Evolutionary conservation across 2,888 invertebrate species (phyloP), one percentile per base, ranked within the genome.

Genomic region (Ferdinandea cuprea): DNA sequence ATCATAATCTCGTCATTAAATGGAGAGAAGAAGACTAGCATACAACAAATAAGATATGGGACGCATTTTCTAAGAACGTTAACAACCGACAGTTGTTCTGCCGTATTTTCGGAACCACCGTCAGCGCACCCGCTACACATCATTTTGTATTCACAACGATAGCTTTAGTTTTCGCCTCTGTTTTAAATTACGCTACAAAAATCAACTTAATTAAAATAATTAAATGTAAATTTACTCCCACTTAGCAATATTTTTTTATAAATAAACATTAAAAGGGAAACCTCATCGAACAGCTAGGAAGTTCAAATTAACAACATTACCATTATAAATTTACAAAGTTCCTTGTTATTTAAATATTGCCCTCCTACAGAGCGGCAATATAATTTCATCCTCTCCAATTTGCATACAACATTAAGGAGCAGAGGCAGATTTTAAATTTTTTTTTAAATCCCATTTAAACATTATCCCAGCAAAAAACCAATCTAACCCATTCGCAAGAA

Each of bases 391-490:
- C 46, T 17, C 21, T 76, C 44, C 61, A 76, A 76, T 76, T 76
- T 76, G 76, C 76, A 68, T 76, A 68, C 56, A 48, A 48, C 54
- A 56, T 76, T 61, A 54, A 59, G 63, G 30, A 59, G 32, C 50
- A 65, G 35, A 50, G 52, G 44, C 54, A 37, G 50, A 61, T 71
- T 76, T 81, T 76, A 50, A 71, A 65, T 76, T 81, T 76, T 81
- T 76, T 59, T 76, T 13, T 19, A 25, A 63, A 50, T 61, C 42
- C 56, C 68, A 48, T 73, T 73, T 56, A 44, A 69, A 37, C 42
- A 37, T 58, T 59, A 21, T 13, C 44, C 21, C 32, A 46, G 42
- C 21, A 32, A 35, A 65, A 32, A 58, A 44, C 63, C 11, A 35
- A 58, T 25, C 40, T 59, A 30, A 59, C 65, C 74, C 28, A 65